phyloP scores from a whole-genome alignment of 2,888 invertebrate genomes.

The Prosopocoilus inquinatus region DNA sequence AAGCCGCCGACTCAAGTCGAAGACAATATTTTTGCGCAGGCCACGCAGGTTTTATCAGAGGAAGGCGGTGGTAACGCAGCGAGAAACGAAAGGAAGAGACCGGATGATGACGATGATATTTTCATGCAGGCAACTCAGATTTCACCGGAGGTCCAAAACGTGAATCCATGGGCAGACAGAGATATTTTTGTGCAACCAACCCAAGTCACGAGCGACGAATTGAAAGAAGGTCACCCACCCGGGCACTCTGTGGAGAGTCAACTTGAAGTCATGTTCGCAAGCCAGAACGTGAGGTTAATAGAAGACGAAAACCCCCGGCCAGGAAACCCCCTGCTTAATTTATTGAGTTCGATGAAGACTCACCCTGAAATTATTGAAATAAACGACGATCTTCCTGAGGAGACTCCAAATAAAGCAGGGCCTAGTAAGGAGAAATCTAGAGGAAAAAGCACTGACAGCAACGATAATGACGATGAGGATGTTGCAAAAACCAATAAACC shows the following conservation, averaged over 20 bases:
- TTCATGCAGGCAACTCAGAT: constrained; percentile 20
- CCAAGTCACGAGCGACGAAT: not conserved
- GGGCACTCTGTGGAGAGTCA: constrained; percentile 29
- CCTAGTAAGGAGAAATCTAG: not conserved
- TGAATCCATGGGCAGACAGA: not conserved
- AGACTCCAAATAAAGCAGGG: constrained; percentile 2
- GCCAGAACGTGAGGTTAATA: constrained; percentile 26
- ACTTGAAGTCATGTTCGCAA: constrained; percentile 33
- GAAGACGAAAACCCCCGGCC: constrained; percentile 21
- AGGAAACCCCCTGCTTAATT: constrained; percentile 27
- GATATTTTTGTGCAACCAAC: constrained; percentile 3
- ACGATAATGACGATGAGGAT: not conserved
- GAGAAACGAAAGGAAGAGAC: not conserved
- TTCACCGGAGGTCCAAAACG: not conserved
- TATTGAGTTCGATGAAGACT: constrained; percentile 15
- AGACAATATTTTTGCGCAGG: constrained; percentile 11
- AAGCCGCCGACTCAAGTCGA: not conserved
- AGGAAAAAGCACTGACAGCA: constrained; percentile 3
- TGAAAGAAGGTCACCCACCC: not conserved
- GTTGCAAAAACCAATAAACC: not conserved
- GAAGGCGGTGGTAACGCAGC: not conserved
- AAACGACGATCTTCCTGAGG: not conserved
- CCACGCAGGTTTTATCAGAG: constrained; percentile 13
- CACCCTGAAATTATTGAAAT: constrained; percentile 3
- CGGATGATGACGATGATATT: constrained; percentile 5